A percentile compares a stretch with the other conserved stretches of the same genome.
Conservation (phyloP, 2,888 invertebrate genomes). For the Azorinus chamasolen region DNA sequence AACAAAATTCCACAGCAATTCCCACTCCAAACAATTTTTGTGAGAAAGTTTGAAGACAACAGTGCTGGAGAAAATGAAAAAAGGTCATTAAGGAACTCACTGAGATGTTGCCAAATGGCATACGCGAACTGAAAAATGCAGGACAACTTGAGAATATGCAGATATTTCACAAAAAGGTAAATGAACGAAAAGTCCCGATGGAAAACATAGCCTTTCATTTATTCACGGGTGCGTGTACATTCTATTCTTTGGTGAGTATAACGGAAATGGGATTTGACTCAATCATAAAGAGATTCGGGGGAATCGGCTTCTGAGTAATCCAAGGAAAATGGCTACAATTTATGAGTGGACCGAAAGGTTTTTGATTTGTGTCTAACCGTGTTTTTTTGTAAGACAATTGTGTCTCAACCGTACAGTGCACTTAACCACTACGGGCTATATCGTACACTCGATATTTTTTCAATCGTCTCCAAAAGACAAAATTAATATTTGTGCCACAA, state of each 20-base stretch:
- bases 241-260: not conserved
- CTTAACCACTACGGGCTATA: too few species aligned
- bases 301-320: slow-evolving; percentile 29
- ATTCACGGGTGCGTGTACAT: slow-evolving; percentile 13
- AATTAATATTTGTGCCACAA: too few species aligned
- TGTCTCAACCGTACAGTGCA: too few species aligned
- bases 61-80: not conserved
- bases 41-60: not conserved
- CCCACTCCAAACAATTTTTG: not conserved
- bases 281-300: slow-evolving; percentile 29
- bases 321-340: slow-evolving; percentile 28
- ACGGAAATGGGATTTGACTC: not conserved
- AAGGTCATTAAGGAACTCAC: not conserved
- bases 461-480: too few species aligned
- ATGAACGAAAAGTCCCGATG: not conserved
- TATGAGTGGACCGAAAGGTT: slow-evolving; percentile 34
- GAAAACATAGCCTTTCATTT: slow-evolving; percentile 16
- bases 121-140: not conserved
- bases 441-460: too few species aligned
- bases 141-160: not conserved
- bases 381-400: too few species aligned
- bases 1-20: not conserved
- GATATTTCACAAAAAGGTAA: not conserved
- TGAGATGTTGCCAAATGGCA: not conserved
- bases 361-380: too few species aligned